Evolutionary conservation across 2,888 invertebrate genomes (phyloP).

Genomic region (Melieria crassipennis): DNA sequence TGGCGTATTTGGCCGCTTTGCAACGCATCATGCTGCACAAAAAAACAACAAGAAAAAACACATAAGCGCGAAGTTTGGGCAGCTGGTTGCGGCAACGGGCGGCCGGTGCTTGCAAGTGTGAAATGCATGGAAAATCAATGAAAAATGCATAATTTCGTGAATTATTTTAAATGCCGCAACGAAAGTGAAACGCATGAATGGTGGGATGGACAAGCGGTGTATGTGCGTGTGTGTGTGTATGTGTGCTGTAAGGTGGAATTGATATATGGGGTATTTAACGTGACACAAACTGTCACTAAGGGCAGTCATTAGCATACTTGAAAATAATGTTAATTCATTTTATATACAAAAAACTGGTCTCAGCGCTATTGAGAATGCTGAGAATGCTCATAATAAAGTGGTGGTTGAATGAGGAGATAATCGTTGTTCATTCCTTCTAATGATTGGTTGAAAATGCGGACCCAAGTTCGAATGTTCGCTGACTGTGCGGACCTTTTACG

Average conservation of each 20-base stretch:
- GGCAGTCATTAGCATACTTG: too few relatives aligned
- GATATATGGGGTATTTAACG: slow-evolving; percentile 34
- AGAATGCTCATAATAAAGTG: too few relatives aligned
- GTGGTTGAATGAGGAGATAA: too few relatives aligned
- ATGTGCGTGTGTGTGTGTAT: background rate
- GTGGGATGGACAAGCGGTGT: background rate
- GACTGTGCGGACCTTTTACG: too few relatives aligned
- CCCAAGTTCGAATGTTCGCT: too few relatives aligned
- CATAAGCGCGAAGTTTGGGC: slow-evolving; percentile 5
- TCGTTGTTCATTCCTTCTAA: too few relatives aligned
- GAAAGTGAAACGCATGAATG: background rate
- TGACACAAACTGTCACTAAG: slow-evolving; percentile 34
- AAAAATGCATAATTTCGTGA: slow-evolving; percentile 44
- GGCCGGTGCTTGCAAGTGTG: slow-evolving; percentile 23
- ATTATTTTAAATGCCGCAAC: slow-evolving; percentile 31
- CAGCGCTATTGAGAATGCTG: too few relatives aligned
- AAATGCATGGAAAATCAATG: slow-evolving; percentile 44
- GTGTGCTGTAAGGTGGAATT: background rate
- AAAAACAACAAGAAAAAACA: slow-evolving; percentile 11
- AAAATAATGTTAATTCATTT: too few relatives aligned
- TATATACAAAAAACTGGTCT: slow-evolving; percentile 30
- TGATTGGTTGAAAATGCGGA: too few relatives aligned
- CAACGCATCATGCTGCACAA: slow-evolving; percentile 13
- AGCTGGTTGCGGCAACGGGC: slow-evolving; percentile 19
- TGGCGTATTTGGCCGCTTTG: slow-evolving; percentile 39